Evolutionary conservation across 2,888 invertebrate genomes (phyloP).

Genomic region (Coleophora deauratella): DNA sequence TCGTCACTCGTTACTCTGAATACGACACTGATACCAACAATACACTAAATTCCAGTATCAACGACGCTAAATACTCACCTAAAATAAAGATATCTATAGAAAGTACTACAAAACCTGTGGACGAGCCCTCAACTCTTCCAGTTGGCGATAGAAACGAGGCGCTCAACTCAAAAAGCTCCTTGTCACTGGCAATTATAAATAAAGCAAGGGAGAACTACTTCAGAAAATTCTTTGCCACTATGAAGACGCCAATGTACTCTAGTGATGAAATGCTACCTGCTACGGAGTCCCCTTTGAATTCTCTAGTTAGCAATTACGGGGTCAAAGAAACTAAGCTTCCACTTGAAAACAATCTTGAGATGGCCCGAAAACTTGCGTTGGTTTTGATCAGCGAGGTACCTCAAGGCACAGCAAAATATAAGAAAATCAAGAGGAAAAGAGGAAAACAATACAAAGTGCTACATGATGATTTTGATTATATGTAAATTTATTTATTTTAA

Average conservation of each 20-base stretch:
- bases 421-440: too few relatives aligned
- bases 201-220: conserved; percentile 52
- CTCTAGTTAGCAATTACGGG: too few relatives aligned
- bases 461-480: conserved; percentile 3
- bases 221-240: conserved; percentile 29
- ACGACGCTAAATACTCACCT: not conserved
- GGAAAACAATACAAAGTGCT: not conserved
- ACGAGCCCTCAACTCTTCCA: conserved; percentile 15
- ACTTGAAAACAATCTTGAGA: conserved; percentile 26
- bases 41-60: conserved; percentile 1
- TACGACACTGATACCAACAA: conserved; percentile 10
- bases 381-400: conserved; percentile 26
- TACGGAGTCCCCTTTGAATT: too few relatives aligned
- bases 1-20: conserved; percentile 32
- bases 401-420: too few relatives aligned
- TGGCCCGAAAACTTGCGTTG: conserved; percentile 40
- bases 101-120: conserved; percentile 8
- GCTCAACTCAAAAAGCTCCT: conserved; percentile 21
- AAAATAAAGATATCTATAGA: conserved; percentile 4
- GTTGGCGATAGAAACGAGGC: conserved; percentile 24
- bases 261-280: too few relatives aligned
- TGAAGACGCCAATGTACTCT: conserved; percentile 22
- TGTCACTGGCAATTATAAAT: conserved; percentile 35
- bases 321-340: too few relatives aligned
- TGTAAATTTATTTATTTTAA: too few relatives aligned